Conservation (phyloP, 1,140 invertebrate species). For the Atta cephalotes region DNA sequence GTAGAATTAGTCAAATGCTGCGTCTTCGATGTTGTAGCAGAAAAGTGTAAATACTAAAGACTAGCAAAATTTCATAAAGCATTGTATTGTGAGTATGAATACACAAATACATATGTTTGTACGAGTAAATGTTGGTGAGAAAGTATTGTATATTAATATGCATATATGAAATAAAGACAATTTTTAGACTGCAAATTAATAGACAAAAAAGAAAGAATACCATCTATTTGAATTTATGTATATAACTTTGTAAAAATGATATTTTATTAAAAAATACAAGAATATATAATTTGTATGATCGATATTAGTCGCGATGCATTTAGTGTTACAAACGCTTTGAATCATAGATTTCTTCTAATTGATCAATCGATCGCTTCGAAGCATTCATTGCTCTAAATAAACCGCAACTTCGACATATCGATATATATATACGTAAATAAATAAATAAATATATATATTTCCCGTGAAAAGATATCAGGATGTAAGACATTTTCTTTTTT, state of each 20-base stretch:
- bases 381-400: neutral
- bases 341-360: neutral
- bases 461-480: conserved; percentile 37
- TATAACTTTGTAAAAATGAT: conserved; percentile 35
- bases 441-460: neutral
- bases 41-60: conserved; percentile 68
- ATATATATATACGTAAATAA: conserved; percentile 23
- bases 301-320: neutral
- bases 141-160: conserved; percentile 60
- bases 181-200: conserved; percentile 54
- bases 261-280: conserved; percentile 3
- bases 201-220: conserved; percentile 36
- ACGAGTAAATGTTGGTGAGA: conserved; percentile 44
- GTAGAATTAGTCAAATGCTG: conserved; percentile 35
- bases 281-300: conserved; percentile 31
- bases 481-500: conserved; percentile 7
- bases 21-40: conserved; percentile 55
- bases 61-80: conserved; percentile 23
- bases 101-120: conserved; percentile 47
- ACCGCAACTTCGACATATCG: neutral
- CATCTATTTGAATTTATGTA: conserved; percentile 66
- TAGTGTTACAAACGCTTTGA: neutral
- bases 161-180: conserved; percentile 50
- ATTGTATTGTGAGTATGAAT: conserved; percentile 4
- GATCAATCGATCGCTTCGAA: neutral